Percentiles rank a stretch among this genome's conserved stretches.
These are phyloP conservation scores for Thereva nobilitata DNA, from an alignment of 2,888 invertebrate genomes.

Conservation along the genomic window DNA sequence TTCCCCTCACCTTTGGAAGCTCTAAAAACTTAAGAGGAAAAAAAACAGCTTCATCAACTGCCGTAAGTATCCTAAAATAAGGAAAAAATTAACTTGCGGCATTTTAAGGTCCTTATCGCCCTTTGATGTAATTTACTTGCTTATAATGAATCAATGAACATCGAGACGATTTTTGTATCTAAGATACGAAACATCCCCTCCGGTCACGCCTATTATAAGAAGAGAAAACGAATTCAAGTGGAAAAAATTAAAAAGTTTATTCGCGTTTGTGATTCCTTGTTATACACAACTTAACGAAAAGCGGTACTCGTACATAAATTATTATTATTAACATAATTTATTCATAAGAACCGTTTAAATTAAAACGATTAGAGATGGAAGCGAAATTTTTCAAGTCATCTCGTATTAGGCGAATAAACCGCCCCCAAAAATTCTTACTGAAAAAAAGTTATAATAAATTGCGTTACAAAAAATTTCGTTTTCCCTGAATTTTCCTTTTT, in stretches of 20 bases:
- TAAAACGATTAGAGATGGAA: constrained; percentile 25
- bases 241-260: constrained; percentile 29
- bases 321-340: constrained; percentile 56
- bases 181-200: constrained; percentile 2
- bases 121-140: constrained; percentile 8
- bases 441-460: constrained; percentile 3
- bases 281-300: constrained; percentile 12
- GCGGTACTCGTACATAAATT: constrained; percentile 23
- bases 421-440: neutral
- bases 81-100: constrained; percentile 18
- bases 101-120: constrained; percentile 1
- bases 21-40: no score
- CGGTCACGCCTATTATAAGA: constrained; percentile 11
- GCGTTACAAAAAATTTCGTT: neutral
- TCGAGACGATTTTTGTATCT: neutral
- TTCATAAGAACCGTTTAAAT: constrained; percentile 55
- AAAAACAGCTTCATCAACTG: no score
- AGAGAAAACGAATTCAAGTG: constrained; percentile 12
- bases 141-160: constrained; percentile 9
- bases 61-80: neutral
- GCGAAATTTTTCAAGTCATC: constrained; percentile 12
- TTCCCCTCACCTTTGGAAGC: no score
- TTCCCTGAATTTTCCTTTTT: no score
- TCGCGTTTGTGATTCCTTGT: constrained; percentile 4
- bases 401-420: constrained; percentile 8